These are phyloP conservation scores for Hipparchia semele DNA, from an alignment of 2,888 invertebrate species.

Conservation along the genomic window DNA sequence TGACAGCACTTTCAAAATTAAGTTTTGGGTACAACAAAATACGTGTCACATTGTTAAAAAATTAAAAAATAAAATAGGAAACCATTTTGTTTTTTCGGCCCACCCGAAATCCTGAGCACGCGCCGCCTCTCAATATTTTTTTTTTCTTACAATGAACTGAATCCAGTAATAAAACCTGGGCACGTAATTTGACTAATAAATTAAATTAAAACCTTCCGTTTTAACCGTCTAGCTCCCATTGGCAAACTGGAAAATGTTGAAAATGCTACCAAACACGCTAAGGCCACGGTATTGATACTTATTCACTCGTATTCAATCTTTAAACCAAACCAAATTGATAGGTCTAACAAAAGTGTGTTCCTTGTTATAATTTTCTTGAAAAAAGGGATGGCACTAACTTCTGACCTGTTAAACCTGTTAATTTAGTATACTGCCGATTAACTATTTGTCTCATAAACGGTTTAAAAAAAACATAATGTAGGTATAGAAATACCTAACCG, in stretches of 20 bases:
- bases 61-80: not conserved
- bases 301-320: too few relatives aligned
- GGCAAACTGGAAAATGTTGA: constrained; percentile 6
- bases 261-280: too few relatives aligned
- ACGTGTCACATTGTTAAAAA: not conserved
- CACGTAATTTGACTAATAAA: not conserved
- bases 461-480: not conserved
- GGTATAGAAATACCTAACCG: not conserved
- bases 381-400: too few relatives aligned
- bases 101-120: not conserved
- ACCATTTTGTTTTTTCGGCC: constrained; percentile 7
- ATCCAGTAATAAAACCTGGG: constrained; percentile 7
- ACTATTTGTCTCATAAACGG: not conserved
- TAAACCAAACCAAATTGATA: too few relatives aligned
- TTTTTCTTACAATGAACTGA: constrained; percentile 4
- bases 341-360: too few relatives aligned
- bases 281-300: not conserved
- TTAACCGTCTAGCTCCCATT: not conserved
- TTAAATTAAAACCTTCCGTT: not conserved
- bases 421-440: too few relatives aligned
- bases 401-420: too few relatives aligned
- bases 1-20: not conserved
- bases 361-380: too few relatives aligned
- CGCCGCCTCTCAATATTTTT: not conserved
- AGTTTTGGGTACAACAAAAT: constrained; percentile 10